Conservation (phyloP, 2,888 invertebrate genomes). For the Griposia aprilina region DNA sequence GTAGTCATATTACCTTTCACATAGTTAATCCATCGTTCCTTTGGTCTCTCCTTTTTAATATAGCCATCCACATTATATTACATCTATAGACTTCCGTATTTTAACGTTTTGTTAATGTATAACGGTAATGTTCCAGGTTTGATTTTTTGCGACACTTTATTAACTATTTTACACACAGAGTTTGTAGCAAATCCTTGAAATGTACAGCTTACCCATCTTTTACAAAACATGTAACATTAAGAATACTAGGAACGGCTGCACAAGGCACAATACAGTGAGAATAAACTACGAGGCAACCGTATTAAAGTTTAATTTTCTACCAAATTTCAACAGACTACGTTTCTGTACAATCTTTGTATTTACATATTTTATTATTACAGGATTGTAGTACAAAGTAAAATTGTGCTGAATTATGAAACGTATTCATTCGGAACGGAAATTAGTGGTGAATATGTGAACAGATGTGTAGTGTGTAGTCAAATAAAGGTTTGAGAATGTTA, state of each 20-base stretch:
- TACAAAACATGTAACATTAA: neutral
- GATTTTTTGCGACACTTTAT: neutral
- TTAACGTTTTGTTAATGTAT: neutral
- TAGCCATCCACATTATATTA: neutral
- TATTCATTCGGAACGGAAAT: conserved; percentile 42
- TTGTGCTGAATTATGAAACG: conserved; percentile 35
- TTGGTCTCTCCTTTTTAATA: neutral
- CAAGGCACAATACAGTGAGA: neutral
- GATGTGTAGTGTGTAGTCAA: neutral
- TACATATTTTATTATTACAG: conserved; percentile 33
- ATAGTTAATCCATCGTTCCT: neutral
- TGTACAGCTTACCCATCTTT: neutral
- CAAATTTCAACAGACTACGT: conserved; percentile 3
- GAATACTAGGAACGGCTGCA: neutral
- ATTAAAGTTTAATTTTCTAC: conserved; percentile 17
- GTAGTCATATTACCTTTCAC: neutral
- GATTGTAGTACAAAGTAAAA: conserved; percentile 14
- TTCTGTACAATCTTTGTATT: neutral
- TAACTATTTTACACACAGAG: neutral
- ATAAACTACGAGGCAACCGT: neutral
- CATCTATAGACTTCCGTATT: neutral
- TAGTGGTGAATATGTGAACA: conserved; percentile 37
- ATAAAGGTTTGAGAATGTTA: neutral
- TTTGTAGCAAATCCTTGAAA: conserved; percentile 4
- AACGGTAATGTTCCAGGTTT: neutral